Conservation (phyloP, 2,113 vertebrate genomes). For the Bos indicus region DNA sequence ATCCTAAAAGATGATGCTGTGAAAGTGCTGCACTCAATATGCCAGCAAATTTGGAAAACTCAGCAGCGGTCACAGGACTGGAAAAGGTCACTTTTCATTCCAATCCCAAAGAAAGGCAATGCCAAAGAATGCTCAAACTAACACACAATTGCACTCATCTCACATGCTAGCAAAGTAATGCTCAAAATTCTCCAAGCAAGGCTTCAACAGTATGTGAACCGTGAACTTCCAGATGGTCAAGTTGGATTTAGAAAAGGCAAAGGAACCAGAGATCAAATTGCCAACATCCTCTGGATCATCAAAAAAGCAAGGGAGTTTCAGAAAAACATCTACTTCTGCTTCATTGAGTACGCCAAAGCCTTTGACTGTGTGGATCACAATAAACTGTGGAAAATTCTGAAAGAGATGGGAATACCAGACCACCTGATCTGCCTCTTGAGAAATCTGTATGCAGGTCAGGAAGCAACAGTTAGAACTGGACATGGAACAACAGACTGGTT, state of each 20-base stretch:
- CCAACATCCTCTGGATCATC: fast-evolving
- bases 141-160: background rate
- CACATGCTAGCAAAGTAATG: background rate
- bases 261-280: background rate
- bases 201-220: background rate
- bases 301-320: background rate
- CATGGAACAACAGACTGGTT: background rate
- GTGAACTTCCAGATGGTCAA: background rate
- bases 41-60: background rate
- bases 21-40: background rate
- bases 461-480: background rate
- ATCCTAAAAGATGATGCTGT: background rate
- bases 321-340: background rate
- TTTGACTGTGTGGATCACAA: background rate
- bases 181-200: background rate
- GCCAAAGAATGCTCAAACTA: background rate
- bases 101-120: background rate
- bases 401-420: background rate
- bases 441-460: background rate
- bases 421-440: background rate
- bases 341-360: background rate
- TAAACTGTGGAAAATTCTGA: background rate
- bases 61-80: background rate
- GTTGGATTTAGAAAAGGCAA: background rate
- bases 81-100: background rate